These are phyloP conservation scores for Myotis vivesi DNA, from an alignment of 2,797 vertebrate genomes.

Conservation along the genomic window DNA sequence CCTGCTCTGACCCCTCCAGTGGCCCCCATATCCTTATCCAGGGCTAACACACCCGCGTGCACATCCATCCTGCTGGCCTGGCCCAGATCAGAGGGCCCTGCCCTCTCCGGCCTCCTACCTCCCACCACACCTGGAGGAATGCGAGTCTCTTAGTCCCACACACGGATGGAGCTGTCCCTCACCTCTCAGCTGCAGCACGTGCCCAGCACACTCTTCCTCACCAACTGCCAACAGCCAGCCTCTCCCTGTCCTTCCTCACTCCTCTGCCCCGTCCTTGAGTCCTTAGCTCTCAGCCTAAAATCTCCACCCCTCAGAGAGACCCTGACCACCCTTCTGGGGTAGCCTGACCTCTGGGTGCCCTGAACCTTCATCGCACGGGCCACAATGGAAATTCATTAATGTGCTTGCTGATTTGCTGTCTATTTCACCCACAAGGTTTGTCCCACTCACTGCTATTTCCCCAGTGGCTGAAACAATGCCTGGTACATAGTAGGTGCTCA, in stretches of 20 bases:
- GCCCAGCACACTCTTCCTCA: neutral
- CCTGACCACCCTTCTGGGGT: neutral
- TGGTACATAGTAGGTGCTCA: neutral
- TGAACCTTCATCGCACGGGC: neutral
- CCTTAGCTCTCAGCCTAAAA: neutral
- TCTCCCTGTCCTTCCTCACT: neutral
- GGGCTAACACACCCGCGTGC: neutral
- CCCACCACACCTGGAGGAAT: neutral
- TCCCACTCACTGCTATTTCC: neutral
- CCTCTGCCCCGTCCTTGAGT: neutral
- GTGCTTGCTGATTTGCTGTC: neutral
- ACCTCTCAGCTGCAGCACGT: neutral
- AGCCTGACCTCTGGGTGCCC: too few species aligned
- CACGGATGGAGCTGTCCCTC: neutral
- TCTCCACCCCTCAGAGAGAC: neutral
- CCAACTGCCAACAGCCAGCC: neutral
- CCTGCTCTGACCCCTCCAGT: neutral
- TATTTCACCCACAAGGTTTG: neutral
- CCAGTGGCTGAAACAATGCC: neutral
- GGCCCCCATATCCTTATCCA: neutral
- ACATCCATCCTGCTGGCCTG: neutral
- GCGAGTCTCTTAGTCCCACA: neutral
- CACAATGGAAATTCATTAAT: neutral
- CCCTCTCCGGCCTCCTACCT: fast-evolving
- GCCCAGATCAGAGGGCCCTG: neutral